A percentile compares a stretch with the other conserved stretches of the same genome.
Evolutionary conservation across 2,888 invertebrate genomes (phyloP).

Genomic region (Pinctada fucata): DNA sequence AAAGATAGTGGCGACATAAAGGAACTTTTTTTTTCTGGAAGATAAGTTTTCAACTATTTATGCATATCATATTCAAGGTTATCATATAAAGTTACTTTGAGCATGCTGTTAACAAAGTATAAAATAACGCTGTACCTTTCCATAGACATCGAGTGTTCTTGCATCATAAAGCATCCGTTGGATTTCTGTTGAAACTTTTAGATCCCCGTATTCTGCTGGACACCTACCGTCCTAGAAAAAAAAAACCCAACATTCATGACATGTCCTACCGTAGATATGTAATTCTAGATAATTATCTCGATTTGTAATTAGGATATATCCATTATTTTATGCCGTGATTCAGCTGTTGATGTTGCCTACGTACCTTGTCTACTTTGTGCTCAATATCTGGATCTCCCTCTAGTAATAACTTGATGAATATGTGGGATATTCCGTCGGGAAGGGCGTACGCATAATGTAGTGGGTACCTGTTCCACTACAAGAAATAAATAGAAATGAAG

Average conservation of each 20-base stretch:
- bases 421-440: constrained; percentile 52
- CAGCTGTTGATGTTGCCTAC: too few relatives aligned
- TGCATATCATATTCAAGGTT: too few relatives aligned
- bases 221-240: constrained; percentile 55
- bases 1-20: too few relatives aligned
- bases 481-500: constrained; percentile 18
- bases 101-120: too few relatives aligned
- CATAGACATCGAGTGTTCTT: constrained; percentile 61
- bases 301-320: too few relatives aligned
- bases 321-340: too few relatives aligned
- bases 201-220: constrained; percentile 58
- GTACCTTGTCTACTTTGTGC: constrained; percentile 63
- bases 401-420: constrained; percentile 53
- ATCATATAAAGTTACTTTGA: too few relatives aligned
- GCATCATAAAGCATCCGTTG: constrained; percentile 62
- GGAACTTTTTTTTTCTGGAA: too few relatives aligned
- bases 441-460: constrained; percentile 71
- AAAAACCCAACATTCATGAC: not conserved
- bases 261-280: too few relatives aligned
- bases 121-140: constrained; percentile 46
- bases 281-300: too few relatives aligned
- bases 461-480: constrained; percentile 69
- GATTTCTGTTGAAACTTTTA: constrained; percentile 50
- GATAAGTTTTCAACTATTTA: too few relatives aligned
- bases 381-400: constrained; percentile 62